A percentile compares a stretch with the other conserved stretches of the same genome.
Conservation (phyloP, 1,140 invertebrate species). For the Aethina tumida region DNA sequence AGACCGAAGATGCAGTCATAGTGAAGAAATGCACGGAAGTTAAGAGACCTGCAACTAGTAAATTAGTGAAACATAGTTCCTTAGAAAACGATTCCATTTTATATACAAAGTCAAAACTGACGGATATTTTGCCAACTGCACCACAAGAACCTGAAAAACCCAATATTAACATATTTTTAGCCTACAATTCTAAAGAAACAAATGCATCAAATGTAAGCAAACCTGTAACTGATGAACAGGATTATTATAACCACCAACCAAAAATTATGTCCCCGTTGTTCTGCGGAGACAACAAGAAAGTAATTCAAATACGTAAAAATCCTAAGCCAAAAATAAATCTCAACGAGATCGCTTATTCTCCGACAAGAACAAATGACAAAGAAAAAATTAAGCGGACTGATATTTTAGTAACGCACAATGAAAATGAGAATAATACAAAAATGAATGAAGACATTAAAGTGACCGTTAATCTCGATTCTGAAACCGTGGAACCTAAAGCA, state of each 20-base stretch:
- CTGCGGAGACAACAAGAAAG: conserved; percentile 13
- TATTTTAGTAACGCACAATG: conserved; percentile 1
- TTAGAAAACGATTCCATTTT: conserved; percentile 40
- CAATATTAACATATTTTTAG: conserved; percentile 46
- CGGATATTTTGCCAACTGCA: conserved; percentile 40
- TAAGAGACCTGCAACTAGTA: conserved; percentile 15
- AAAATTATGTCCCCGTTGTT: conserved; percentile 24
- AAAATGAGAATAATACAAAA: neutral
- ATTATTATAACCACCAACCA: conserved; percentile 8
- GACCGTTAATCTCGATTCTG: neutral
- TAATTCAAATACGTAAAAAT: conserved; percentile 29
- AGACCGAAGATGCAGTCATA: conserved; percentile 22
- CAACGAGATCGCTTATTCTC: conserved; percentile 9
- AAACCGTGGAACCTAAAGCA: conserved; percentile 5
- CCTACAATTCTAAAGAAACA: conserved; percentile 35
- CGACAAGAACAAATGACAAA: conserved; percentile 20
- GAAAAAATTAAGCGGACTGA: conserved; percentile 7
- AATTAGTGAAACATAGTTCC: conserved; percentile 17
- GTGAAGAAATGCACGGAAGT: conserved; percentile 30
- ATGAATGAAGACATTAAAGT: neutral
- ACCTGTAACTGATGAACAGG: conserved; percentile 7
- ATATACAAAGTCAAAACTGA: conserved; percentile 42
- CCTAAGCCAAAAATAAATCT: conserved; percentile 6
- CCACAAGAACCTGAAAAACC: conserved; percentile 39
- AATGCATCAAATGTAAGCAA: conserved; percentile 7